Conservation (phyloP, 2,888 invertebrate genomes). For the Eucera pruinosa region DNA sequence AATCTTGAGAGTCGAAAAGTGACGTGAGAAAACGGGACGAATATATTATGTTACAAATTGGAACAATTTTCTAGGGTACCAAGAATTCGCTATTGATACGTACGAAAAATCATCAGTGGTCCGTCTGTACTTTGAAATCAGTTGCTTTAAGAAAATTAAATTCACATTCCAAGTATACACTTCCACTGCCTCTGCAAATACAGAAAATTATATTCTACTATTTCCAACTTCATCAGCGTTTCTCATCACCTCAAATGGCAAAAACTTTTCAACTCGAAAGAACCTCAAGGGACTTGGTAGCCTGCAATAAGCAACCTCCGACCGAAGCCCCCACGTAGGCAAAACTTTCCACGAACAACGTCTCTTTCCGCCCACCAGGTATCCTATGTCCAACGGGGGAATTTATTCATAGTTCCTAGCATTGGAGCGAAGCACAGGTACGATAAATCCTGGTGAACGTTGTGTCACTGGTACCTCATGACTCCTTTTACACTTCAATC, state of each 20-base stretch:
- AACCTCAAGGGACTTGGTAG: background rate
- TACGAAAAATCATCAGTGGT: too few relatives aligned
- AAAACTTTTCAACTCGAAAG: constrained; percentile 22
- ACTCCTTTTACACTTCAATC: constrained; percentile 36
- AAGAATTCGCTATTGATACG: too few relatives aligned
- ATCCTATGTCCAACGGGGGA: constrained; percentile 1
- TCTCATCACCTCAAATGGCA: background rate
- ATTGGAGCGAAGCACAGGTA: constrained; percentile 14
- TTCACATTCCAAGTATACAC: too few relatives aligned
- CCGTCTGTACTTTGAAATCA: too few relatives aligned
- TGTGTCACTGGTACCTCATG: constrained; percentile 37
- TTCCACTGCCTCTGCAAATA: too few relatives aligned
- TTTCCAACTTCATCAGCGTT: too few relatives aligned
- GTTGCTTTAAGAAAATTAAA: too few relatives aligned
- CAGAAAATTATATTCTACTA: too few relatives aligned
- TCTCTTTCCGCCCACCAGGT: constrained; percentile 35
- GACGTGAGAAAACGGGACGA: too few relatives aligned
- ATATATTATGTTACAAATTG: too few relatives aligned
- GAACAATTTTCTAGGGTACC: too few relatives aligned
- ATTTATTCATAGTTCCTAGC: constrained; percentile 14
- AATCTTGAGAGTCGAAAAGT: too few relatives aligned
- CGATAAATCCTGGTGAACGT: constrained; percentile 53
- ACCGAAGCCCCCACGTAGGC: background rate
- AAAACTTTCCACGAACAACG: constrained; percentile 25
- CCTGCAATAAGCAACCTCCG: background rate